Base-by-base conservation (phyloP, 1,140 invertebrate genomes). In the Pseudomyrmex cubaensis region DNA sequence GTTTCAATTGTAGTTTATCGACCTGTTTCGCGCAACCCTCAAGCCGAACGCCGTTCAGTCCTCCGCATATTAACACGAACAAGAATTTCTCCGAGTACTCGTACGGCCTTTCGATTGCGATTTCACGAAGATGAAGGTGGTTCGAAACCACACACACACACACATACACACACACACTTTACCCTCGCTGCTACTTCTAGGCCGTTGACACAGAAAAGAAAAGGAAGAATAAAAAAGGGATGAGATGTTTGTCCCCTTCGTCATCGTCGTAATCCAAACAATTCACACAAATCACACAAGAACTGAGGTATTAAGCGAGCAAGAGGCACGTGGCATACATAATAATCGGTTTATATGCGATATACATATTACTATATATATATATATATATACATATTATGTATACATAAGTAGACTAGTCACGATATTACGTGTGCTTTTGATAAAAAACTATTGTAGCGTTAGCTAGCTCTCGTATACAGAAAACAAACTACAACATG, bases 341-440 rank as follows among this genome's bases (percentile, higher is more conserved):
- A 89, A 90, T 84, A 85, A 75, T 90, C 88, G 87, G 85, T 91
- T 92, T 92, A 92, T 91, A 92, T 89, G 90, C 87, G 82, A 91
- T 89, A 91, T 70, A 87, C 50, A 70, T 86, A 80, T 91, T 35
- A 35, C 35, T 35, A 91, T 89, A 91, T 88, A 92, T 85, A 20
- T 20, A 20, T 20, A 20, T 20, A 90, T 86, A 91, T 89, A 91
- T 88, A 92, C 86, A 90, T 86, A 88, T 90, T 91, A 91, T 89
- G 90, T 90, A 91, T 87, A 90, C 84, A 91, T 85, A 91, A 67
- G 80, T 92, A 92, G 90, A 91, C 76, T 92, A 91, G 90, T 87
- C 87, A 91, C 84, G 84, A 87, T 92, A 93, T 93, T 80, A 92
- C 91, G 92, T 92, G 91, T 93, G 91, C 92, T 93, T 93, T 93